phyloP scores from a whole-genome alignment of 2,888 invertebrate species.

The Agrenia bidenticulata region DNA sequence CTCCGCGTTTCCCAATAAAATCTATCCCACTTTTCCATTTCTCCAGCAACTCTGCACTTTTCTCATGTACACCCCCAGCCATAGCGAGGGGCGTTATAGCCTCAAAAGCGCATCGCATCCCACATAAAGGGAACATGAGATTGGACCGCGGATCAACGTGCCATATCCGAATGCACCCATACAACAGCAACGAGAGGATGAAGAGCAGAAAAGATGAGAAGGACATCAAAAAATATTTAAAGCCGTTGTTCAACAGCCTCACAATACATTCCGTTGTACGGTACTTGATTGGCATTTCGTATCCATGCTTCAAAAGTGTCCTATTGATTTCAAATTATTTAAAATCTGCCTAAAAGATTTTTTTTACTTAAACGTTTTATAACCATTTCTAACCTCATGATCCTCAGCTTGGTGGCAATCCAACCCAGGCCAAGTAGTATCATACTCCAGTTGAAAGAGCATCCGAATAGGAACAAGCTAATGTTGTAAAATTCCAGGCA shows the following conservation, averaged over 20 bases:
- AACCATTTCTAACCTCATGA: no score
- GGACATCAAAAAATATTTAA: conserved; percentile 14
- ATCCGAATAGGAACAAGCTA: conserved; percentile 14
- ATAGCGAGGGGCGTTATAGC: conserved; percentile 16
- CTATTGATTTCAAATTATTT: no score
- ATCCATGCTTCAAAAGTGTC: no score
- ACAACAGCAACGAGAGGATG: conserved; percentile 17
- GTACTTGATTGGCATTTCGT: background rate
- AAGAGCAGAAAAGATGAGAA: conserved; percentile 20
- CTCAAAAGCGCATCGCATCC: conserved; percentile 25
- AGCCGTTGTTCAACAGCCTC: conserved; percentile 13
- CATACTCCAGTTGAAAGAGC: conserved; percentile 13
- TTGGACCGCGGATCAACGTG: conserved; percentile 11
- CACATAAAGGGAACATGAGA: conserved; percentile 29
- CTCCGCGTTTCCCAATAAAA: background rate
- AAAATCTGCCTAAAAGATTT: no score
- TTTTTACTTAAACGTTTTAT: no score
- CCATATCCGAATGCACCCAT: conserved; percentile 22
- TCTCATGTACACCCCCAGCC: conserved; percentile 20
- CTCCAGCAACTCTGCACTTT: conserved; percentile 1
- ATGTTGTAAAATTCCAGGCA: conserved; percentile 11
- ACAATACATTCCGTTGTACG: conserved; percentile 4
- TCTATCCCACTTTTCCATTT: conserved; percentile 10
- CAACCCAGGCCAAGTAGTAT: background rate
- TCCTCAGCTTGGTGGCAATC: no score